Percentiles rank a stretch among this genome's conserved stretches.
phyloP scores from a whole-genome alignment of 2,888 invertebrate species.

The Drosophila borborema region DNA sequence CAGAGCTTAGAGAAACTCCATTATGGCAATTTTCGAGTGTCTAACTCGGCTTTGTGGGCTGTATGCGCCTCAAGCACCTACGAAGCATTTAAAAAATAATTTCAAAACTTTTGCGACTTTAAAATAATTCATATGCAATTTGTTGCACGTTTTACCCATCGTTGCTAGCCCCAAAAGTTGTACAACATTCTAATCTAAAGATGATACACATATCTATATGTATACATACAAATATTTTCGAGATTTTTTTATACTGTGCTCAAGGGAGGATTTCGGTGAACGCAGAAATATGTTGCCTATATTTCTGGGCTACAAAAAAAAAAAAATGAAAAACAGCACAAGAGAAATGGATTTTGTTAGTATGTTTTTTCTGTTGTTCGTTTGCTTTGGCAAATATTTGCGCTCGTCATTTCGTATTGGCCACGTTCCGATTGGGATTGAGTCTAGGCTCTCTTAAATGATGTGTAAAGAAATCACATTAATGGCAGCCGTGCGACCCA shows the following conservation, averaged over 20 bases:
- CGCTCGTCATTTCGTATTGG: conserved; percentile 61
- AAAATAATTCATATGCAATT: conserved; percentile 51
- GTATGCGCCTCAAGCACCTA: not conserved
- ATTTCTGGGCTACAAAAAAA: conserved; percentile 21
- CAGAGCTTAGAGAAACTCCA: conserved; percentile 34
- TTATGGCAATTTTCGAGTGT: conserved; percentile 41
- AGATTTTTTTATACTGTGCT: not conserved
- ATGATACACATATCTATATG: not conserved
- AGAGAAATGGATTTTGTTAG: not conserved
- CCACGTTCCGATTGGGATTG: conserved; percentile 33
- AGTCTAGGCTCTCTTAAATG: conserved; percentile 61
- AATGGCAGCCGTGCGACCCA: conserved; percentile 62
- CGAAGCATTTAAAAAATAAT: conserved; percentile 9
- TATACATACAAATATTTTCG: conserved; percentile 10
- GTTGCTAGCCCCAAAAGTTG: conserved; percentile 25
- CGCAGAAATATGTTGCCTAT: conserved; percentile 39
- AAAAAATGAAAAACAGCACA: conserved; percentile 12
- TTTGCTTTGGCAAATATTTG: conserved; percentile 70
- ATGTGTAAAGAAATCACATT: conserved; percentile 75
- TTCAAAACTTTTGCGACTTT: conserved; percentile 44
- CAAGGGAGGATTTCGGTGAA: conserved; percentile 8
- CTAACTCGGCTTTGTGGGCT: conserved; percentile 13
- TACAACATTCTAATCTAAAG: conserved; percentile 25
- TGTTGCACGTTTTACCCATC: conserved; percentile 27
- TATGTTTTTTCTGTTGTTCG: conserved; percentile 8